A percentile compares a stretch with the other conserved stretches of the same genome.
Evolutionary conservation across 2,113 vertebrate species (phyloP).

Genomic region (Chaetura pelagica): DNA sequence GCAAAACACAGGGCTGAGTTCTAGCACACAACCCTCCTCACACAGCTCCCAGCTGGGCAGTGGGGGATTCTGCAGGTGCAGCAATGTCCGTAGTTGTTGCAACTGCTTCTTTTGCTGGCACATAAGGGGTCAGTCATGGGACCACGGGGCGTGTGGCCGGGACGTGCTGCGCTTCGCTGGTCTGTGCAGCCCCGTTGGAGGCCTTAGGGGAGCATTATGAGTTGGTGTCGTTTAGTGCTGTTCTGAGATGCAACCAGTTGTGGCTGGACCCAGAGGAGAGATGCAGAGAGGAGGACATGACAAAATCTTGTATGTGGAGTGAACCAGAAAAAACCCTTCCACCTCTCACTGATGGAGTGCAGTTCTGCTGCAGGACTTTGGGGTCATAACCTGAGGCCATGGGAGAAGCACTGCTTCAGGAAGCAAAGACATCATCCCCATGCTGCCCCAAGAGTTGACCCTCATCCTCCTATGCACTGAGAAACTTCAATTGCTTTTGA

Average conservation of each 20-base stretch:
- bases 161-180: conserved; percentile 1
- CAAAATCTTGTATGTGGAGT: neutral
- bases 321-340: neutral
- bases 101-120: neutral
- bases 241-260: conserved; percentile 20
- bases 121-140: neutral
- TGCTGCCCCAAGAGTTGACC: neutral
- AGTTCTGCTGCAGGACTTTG: neutral
- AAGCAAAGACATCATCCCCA: neutral
- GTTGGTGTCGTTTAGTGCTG: neutral
- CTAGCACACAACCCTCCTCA: neutral
- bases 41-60: neutral
- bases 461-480: neutral
- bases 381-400: neutral
- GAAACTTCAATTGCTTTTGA: neutral
- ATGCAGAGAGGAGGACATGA: neutral
- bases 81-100: rapidly evolving
- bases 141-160: neutral
- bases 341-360: neutral
- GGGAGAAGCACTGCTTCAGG: neutral
- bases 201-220: neutral
- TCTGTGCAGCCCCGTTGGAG: neutral
- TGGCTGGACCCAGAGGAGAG: neutral
- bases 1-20: neutral
- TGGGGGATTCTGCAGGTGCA: neutral